phyloP scores from a whole-genome alignment of 2,888 invertebrate species.

The Crioceris asparagi region DNA sequence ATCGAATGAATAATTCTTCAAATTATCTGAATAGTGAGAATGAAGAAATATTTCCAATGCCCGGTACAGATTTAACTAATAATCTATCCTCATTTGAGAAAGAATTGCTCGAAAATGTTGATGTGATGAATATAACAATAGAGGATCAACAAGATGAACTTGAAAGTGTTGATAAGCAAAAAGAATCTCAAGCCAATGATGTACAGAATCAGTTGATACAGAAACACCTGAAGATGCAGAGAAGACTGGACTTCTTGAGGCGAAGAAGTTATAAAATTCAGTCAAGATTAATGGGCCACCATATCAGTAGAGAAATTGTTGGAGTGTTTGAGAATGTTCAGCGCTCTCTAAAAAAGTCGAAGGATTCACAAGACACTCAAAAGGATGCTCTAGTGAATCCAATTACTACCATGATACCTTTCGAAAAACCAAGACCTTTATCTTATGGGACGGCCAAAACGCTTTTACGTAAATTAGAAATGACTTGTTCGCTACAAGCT shows the following conservation, averaged over 20 bases:
- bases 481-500: slow-evolving; percentile 37
- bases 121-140: slow-evolving; percentile 43
- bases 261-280: slow-evolving; percentile 68
- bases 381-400: background rate
- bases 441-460: slow-evolving; percentile 45
- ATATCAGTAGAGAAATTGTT: slow-evolving; percentile 66
- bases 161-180: slow-evolving; percentile 36
- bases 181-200: slow-evolving; percentile 40
- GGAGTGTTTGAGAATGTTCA: slow-evolving; percentile 68
- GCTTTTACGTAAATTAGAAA: slow-evolving; percentile 45
- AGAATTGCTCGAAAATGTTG: slow-evolving; percentile 40
- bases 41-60: slow-evolving; percentile 31
- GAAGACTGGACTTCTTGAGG: slow-evolving; percentile 60
- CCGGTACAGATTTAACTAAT: slow-evolving; percentile 29
- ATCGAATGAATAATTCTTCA: slow-evolving; percentile 27
- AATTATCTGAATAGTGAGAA: slow-evolving; percentile 28
- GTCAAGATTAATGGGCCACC: slow-evolving; percentile 61
- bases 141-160: slow-evolving; percentile 36
- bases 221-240: slow-evolving; percentile 52
- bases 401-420: slow-evolving; percentile 8
- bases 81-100: slow-evolving; percentile 31
- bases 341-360: slow-evolving; percentile 35
- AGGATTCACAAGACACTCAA: slow-evolving; percentile 17
- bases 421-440: slow-evolving; percentile 36
- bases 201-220: slow-evolving; percentile 42